Evolutionary conservation across 2,888 invertebrate genomes (phyloP).

Genomic region (Eupithecia dodoneata): DNA sequence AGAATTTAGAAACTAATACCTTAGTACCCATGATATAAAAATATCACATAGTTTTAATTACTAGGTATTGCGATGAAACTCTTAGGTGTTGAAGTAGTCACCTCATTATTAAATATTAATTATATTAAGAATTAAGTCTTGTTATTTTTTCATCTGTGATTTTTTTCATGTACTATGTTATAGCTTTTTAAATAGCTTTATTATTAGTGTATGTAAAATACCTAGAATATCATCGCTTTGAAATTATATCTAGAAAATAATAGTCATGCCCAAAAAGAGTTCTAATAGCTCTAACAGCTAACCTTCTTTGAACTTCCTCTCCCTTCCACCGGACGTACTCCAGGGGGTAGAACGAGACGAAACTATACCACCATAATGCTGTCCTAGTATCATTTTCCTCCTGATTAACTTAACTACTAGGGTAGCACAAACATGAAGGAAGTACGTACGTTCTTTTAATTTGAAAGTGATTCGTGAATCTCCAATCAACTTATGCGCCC

Average conservation of each 20-base stretch:
- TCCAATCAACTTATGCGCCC: background rate
- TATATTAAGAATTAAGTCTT: slow-evolving; percentile 48
- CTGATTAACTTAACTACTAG: background rate
- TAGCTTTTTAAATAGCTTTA: slow-evolving; percentile 59
- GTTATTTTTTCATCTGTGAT: slow-evolving; percentile 51
- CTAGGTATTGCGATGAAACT: slow-evolving; percentile 34
- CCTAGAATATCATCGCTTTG: slow-evolving; percentile 1
- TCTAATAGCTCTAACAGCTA: background rate
- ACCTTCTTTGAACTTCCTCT: background rate
- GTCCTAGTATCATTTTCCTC: background rate
- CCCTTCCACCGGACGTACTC: background rate
- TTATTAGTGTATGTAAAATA: slow-evolving; percentile 43
- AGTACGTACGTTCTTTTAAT: background rate
- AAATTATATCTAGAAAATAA: slow-evolving; percentile 30
- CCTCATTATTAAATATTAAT: slow-evolving; percentile 39
- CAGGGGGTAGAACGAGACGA: background rate
- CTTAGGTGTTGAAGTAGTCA: slow-evolving; percentile 39
- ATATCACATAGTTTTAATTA: slow-evolving; percentile 14
- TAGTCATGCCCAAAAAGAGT: background rate
- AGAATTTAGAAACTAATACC: background rate
- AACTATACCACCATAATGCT: background rate
- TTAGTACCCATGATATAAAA: background rate
- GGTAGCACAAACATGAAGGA: background rate
- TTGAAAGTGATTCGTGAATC: background rate
- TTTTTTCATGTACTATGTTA: slow-evolving; percentile 52